Evolutionary conservation across 2,113 vertebrate species (phyloP).

Genomic region (Triplophysa rosa): DNA sequence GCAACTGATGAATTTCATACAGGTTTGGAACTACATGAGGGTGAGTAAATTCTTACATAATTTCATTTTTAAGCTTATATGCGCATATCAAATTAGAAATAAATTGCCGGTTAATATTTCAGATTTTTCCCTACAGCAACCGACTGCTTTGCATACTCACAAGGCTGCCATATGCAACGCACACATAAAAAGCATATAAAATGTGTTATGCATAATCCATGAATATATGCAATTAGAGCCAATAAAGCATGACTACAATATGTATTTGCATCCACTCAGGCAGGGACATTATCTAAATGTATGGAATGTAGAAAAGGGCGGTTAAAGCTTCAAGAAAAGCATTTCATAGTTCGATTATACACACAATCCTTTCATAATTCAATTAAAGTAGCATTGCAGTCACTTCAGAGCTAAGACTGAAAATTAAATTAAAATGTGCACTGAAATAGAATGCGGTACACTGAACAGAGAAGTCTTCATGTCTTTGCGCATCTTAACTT

Average conservation of each 20-base stretch:
- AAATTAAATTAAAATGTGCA: neutral
- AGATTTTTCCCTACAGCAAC: neutral
- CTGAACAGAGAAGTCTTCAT: constrained; percentile 4
- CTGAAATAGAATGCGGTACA: constrained; percentile 5
- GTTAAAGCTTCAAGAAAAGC: neutral
- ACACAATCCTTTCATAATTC: too few species aligned
- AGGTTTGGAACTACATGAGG: too few species aligned
- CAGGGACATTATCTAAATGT: neutral
- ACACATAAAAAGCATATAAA: constrained; percentile 5
- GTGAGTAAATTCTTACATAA: too few species aligned
- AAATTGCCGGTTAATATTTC: too few species aligned
- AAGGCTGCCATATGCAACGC: constrained; percentile 30
- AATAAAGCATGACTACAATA: constrained; percentile 13
- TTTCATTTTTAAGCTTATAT: too few species aligned
- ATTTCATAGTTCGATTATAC: neutral
- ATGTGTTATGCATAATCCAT: constrained; percentile 41
- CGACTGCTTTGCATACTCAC: neutral
- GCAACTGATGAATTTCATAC: too few species aligned
- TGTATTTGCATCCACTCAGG: neutral
- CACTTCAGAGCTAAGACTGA: neutral
- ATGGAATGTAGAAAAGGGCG: neutral
- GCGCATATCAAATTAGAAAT: too few species aligned
- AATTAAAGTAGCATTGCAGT: constrained; percentile 12
- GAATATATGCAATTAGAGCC: constrained; percentile 31
- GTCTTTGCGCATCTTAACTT: constrained; percentile 15